Base-by-base conservation (phyloP, 2,888 invertebrate genomes). In the Aporophyla lueneburgensis region DNA sequence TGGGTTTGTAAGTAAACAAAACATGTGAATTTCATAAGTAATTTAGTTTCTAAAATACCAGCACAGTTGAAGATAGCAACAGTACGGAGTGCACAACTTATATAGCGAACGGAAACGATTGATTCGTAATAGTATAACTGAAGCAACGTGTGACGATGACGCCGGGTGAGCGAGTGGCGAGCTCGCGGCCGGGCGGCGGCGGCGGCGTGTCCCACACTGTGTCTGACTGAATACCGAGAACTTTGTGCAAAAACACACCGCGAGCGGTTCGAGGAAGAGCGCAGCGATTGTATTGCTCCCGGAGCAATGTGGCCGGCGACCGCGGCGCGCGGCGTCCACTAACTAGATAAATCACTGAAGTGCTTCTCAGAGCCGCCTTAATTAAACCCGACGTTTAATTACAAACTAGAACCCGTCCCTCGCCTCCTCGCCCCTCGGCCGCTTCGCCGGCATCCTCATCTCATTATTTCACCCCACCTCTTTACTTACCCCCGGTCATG, bases 351-450 rank as follows among this genome's bases (percentile, higher is more conserved):
- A 92, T 92, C 93, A 92, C 88, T 72, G 81, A 73, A 85, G 83
- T 77, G 82, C 53, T 76, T 80, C 78, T 66, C 73, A 69, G 69
- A 73, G 58, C 80, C 81, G 89, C 92, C 93, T 93, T 93, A 88
- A 94, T 94, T 94, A 93, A 92, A 91, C 87, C 81, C 86, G 77
- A 80, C 89, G 88, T 93, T 91, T 93, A 93, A 94, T 94, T 94
- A 93, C 91, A 84, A 88, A 88, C 87, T 89, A 87, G 87, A 86
- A 78, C 76, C 74, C 75, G 56, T 19, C 59, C 54, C 54, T 53
- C 27, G 12, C 54, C 65, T 27, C 12, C 51, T 10, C 27, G 9
- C 59, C 46, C 76, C 59, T 59, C 63, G 70, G 56, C 63, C 73
- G 74, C 78, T 71, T 76, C 78, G 72, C 69, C 81, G 76, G 73